phyloP scores from a whole-genome alignment of 2,113 vertebrate species.

The Theristicus caerulescens region DNA sequence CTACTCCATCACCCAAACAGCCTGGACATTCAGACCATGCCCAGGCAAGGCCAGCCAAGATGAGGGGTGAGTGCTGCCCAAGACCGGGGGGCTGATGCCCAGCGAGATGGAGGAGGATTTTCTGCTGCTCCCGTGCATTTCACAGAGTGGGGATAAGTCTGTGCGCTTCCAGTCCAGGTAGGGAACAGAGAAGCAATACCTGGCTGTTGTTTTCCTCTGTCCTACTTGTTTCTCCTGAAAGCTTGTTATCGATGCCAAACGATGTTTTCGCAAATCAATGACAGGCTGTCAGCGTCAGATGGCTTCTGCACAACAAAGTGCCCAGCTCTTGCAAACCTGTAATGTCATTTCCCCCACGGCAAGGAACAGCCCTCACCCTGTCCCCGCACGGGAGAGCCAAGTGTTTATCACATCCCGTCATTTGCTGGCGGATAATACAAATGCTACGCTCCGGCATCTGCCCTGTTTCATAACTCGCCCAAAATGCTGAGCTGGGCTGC shows the following conservation, averaged over 20 bases:
- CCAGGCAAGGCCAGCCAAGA: background rate
- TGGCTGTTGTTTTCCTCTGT: slow-evolving; percentile 15
- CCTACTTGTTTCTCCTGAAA: slow-evolving; percentile 36
- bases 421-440: background rate
- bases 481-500: slow-evolving; percentile 23
- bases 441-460: background rate
- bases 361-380: slow-evolving; percentile 28
- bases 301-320: slow-evolving; percentile 46
- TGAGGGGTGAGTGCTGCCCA: background rate
- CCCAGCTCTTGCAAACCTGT: slow-evolving; percentile 47
- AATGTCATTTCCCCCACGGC: slow-evolving; percentile 27
- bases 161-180: background rate
- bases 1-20: background rate
- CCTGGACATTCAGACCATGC: background rate
- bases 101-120: background rate
- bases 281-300: slow-evolving; percentile 51
- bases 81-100: rapidly evolving
- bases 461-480: slow-evolving; percentile 35
- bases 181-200: background rate
- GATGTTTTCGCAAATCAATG: slow-evolving; percentile 56
- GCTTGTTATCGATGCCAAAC: slow-evolving; percentile 43
- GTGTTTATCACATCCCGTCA: slow-evolving; percentile 38
- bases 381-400: background rate
- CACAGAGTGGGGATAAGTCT: background rate
- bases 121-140: background rate